Conservation (phyloP, 1,140 invertebrate species). For the Streblospio benedicti region DNA sequence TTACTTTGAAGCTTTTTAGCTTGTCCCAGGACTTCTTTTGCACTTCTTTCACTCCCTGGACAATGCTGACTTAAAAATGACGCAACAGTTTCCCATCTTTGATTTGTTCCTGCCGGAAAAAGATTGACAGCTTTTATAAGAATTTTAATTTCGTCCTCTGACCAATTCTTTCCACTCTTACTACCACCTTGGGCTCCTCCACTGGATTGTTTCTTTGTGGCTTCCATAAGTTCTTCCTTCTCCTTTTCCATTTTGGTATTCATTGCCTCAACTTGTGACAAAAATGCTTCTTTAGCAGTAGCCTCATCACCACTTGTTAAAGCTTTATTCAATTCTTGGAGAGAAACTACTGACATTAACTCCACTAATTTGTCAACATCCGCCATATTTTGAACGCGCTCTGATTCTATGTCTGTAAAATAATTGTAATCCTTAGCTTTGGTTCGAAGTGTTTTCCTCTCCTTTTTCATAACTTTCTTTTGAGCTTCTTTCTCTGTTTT, state of each 20-base stretch:
- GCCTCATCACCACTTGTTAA: conserved; percentile 44
- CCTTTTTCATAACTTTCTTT: conserved; percentile 44
- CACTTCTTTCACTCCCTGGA: conserved; percentile 50
- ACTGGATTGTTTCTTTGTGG: conserved; percentile 30
- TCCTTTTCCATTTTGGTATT: conserved; percentile 70
- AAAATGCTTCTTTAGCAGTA: conserved; percentile 30
- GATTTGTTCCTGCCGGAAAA: conserved; percentile 89
- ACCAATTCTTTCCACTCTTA: conserved; percentile 57
- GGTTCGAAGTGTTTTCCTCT: conserved; percentile 75
- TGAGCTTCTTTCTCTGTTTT: conserved; percentile 66
- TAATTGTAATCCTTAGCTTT: conserved; percentile 81
- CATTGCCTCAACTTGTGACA: conserved; percentile 53
- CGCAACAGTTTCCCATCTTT: conserved; percentile 89
- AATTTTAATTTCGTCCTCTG: conserved; percentile 68
- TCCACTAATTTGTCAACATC: conserved; percentile 84
- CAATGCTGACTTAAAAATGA: conserved; percentile 90
- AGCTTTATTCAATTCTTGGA: conserved; percentile 68
- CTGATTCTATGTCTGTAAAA: conserved; percentile 63
- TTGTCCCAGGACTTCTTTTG: conserved; percentile 88
- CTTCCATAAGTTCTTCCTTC: conserved; percentile 53
- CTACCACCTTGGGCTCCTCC: conserved; percentile 15
- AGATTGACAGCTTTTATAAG: conserved; percentile 92
- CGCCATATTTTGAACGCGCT: conserved; percentile 74
- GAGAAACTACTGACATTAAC: conserved; percentile 57
- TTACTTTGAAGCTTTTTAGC: conserved; percentile 88